Percentiles rank a stretch among this genome's conserved stretches.
These are phyloP conservation scores for Pseudochirops corinnae DNA, from an alignment of 2,797 vertebrate species.

Conservation along the genomic window DNA sequence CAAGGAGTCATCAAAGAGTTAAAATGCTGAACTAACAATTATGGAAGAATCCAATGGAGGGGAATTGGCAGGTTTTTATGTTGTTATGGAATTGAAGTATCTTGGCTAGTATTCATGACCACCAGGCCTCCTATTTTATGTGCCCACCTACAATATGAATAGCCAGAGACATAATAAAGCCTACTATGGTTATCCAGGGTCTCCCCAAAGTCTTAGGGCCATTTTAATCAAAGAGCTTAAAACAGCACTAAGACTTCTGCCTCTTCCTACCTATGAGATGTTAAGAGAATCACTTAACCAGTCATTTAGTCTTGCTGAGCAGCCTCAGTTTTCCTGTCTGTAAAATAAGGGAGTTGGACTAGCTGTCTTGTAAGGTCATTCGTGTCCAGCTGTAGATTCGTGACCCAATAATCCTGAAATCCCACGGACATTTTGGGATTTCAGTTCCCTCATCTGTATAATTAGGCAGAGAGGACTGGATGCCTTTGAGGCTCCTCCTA, in stretches of 20 bases:
- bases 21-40: background rate
- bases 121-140: background rate
- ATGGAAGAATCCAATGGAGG: background rate
- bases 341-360: background rate
- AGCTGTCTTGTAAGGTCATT: background rate
- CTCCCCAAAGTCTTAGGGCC: too few relatives aligned
- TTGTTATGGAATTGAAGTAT: background rate
- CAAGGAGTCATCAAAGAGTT: background rate
- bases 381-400: background rate
- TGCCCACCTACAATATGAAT: background rate
- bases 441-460: background rate
- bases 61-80: background rate
- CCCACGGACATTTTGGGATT: background rate
- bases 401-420: background rate
- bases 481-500: background rate
- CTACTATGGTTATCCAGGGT: too few relatives aligned
- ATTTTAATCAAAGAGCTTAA: too few relatives aligned
- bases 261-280: too few relatives aligned
- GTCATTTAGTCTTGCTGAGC: too few relatives aligned
- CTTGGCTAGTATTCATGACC: background rate
- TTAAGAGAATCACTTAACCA: too few relatives aligned
- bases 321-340: too few relatives aligned
- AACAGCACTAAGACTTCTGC: too few relatives aligned
- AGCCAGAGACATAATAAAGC: background rate
- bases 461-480: background rate